Evolutionary conservation across 2,888 invertebrate genomes (phyloP).

Genomic region (Pyrochroa serraticornis): DNA sequence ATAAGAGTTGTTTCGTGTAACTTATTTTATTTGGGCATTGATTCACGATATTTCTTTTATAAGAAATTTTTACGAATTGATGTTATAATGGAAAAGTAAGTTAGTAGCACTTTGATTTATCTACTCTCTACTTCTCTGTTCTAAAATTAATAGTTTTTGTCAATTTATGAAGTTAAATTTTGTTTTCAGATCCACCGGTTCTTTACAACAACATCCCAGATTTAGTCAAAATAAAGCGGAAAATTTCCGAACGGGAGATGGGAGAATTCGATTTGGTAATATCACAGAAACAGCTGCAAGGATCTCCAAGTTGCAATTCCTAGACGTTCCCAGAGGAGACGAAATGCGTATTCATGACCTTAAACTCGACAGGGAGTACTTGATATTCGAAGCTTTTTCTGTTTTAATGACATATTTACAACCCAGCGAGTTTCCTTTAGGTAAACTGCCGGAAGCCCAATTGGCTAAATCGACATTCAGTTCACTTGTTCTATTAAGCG

Average conservation of each 20-base stretch:
- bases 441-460: conserved; percentile 57
- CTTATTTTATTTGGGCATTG: too few relatives aligned
- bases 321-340: conserved; percentile 53
- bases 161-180: conserved; percentile 1
- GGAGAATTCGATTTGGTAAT: conserved; percentile 36
- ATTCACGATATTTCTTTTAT: too few relatives aligned
- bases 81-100: too few relatives aligned
- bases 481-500: too few relatives aligned
- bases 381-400: conserved; percentile 69
- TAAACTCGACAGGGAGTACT: conserved; percentile 66
- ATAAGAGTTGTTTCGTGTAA: too few relatives aligned
- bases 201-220: conserved; percentile 1
- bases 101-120: too few relatives aligned
- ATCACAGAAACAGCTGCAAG: conserved; percentile 33
- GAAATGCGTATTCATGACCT: conserved; percentile 58
- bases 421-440: conserved; percentile 69
- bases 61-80: too few relatives aligned
- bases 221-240: conserved; percentile 16
- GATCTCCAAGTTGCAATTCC: conserved; percentile 44
- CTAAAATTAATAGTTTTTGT: too few relatives aligned
- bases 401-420: conserved; percentile 67
- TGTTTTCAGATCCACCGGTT: conserved; percentile 10
- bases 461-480: background rate
- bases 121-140: too few relatives aligned
- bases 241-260: conserved; percentile 27